Conservation (phyloP, 2,888 invertebrate genomes). For the Pristionchus japonicus region DNA sequence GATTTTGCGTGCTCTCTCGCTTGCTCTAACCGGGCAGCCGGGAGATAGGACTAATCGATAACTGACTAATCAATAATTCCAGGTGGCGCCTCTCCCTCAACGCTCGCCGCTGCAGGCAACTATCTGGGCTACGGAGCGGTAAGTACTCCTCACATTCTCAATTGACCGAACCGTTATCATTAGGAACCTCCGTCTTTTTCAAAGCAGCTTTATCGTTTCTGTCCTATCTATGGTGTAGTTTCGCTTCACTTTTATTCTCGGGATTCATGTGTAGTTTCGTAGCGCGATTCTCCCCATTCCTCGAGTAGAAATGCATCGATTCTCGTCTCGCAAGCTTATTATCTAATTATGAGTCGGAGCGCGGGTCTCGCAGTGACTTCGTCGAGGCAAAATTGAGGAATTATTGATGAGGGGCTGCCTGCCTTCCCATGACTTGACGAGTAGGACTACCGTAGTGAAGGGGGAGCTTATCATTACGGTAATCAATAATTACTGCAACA, state of each 20-base stretch:
- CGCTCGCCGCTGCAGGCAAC: neutral
- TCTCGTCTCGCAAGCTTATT: neutral
- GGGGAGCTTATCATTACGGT: no score
- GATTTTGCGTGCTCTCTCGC: no score
- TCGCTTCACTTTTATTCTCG: neutral
- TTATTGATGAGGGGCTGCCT: neutral
- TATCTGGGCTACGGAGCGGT: constrained; percentile 30
- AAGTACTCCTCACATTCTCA: neutral
- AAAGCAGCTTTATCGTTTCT: no score
- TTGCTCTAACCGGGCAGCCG: no score
- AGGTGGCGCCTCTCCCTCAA: neutral
- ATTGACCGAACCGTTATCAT: no score
- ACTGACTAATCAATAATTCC: neutral
- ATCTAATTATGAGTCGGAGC: constrained; percentile 19
- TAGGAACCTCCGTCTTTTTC: no score
- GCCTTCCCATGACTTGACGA: neutral
- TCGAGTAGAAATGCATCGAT: neutral
- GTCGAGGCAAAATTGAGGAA: neutral
- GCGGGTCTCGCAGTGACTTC: neutral
- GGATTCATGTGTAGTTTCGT: neutral
- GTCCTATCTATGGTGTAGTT: no score
- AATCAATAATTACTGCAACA: no score
- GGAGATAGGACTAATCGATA: neutral
- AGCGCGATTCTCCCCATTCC: neutral
- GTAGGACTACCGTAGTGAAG: neutral